phyloP scores from a whole-genome alignment of 2,797 vertebrate species.

The Phataginus tetradactyla region DNA sequence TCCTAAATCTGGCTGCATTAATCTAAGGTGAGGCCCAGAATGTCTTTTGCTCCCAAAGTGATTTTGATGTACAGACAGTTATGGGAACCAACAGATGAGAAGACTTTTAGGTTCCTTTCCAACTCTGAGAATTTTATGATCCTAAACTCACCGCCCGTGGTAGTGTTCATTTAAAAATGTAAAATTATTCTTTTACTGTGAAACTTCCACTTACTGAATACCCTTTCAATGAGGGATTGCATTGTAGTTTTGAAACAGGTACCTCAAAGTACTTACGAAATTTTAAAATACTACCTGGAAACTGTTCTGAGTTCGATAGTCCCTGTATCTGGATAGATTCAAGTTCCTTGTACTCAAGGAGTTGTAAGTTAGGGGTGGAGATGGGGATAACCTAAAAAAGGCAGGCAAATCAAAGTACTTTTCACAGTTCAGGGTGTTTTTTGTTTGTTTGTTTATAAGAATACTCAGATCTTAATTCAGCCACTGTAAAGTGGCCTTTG shows the following conservation, averaged over 20 bases:
- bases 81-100: background rate
- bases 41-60: background rate
- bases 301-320: background rate
- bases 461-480: background rate
- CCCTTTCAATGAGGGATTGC: background rate
- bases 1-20: background rate
- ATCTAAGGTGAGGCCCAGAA: background rate
- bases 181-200: background rate
- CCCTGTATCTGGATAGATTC: background rate
- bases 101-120: background rate
- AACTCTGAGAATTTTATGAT: background rate
- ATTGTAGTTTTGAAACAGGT: background rate
- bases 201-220: background rate
- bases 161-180: background rate
- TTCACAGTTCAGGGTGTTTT: background rate
- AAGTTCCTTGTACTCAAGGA: background rate
- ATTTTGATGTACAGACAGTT: background rate
- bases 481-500: background rate
- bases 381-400: background rate
- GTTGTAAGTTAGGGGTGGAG: background rate
- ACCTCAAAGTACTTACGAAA: background rate
- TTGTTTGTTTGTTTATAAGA: background rate
- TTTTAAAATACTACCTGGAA: slow-evolving; percentile 12
- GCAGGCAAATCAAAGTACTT: background rate
- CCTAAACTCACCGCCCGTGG: background rate